phyloP scores from a whole-genome alignment of 2,888 invertebrate species.

The Dichetophora obliterata region DNA sequence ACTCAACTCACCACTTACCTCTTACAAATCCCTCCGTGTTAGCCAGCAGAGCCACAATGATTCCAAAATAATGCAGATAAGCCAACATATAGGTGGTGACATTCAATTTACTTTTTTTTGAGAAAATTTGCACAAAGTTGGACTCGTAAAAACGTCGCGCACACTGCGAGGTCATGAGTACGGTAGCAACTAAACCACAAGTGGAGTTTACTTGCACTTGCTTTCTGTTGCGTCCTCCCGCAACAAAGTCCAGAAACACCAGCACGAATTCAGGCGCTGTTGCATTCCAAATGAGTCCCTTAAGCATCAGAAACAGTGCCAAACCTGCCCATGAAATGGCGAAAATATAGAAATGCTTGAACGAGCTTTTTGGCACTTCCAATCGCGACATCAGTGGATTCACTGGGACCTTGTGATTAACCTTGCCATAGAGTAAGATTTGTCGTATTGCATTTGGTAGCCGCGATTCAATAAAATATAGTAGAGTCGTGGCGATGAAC shows the following conservation, averaged over 20 bases:
- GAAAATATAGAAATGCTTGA: slow-evolving; percentile 84
- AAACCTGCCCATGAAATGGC: slow-evolving; percentile 73
- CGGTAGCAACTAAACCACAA: slow-evolving; percentile 74
- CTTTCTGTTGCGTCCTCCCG: slow-evolving; percentile 68
- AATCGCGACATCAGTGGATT: slow-evolving; percentile 67
- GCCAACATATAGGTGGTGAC: slow-evolving; percentile 83
- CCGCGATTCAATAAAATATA: slow-evolving; percentile 75
- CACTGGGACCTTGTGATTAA: slow-evolving; percentile 72
- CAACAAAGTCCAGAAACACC: slow-evolving; percentile 63
- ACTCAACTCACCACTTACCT: slow-evolving; percentile 47
- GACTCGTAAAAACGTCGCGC: slow-evolving; percentile 85
- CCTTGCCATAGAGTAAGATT: slow-evolving; percentile 81
- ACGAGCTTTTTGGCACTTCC: slow-evolving; percentile 85
- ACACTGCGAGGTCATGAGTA: slow-evolving; percentile 79
- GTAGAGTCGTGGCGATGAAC: slow-evolving; percentile 67
- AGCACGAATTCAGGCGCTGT: slow-evolving; percentile 70
- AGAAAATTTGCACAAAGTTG: slow-evolving; percentile 83
- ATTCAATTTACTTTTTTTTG: slow-evolving; percentile 82
- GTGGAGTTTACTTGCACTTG: slow-evolving; percentile 61
- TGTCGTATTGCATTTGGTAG: slow-evolving; percentile 77
- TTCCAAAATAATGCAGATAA: slow-evolving; percentile 82
- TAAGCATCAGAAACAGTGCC: slow-evolving; percentile 54
- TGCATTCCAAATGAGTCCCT: slow-evolving; percentile 68
- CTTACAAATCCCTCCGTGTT: slow-evolving; percentile 79
- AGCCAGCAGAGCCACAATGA: slow-evolving; percentile 76